phyloP scores from a whole-genome alignment of 2,797 vertebrate genomes.

The Anomalospiza imberbis region DNA sequence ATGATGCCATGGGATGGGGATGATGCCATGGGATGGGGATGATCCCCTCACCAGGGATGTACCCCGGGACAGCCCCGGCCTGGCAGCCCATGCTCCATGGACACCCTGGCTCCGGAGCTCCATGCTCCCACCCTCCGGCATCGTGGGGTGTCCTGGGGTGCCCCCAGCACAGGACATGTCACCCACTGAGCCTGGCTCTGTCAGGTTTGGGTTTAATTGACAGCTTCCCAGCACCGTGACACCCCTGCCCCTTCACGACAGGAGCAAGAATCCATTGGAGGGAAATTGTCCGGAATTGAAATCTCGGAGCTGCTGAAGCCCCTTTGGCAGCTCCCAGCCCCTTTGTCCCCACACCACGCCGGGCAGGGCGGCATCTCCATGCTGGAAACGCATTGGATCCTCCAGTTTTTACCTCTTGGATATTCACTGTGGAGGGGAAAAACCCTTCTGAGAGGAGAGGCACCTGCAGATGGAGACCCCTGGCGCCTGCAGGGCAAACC shows the following conservation, averaged over 20 bases:
- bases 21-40: too few species aligned
- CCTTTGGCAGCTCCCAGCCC: background rate
- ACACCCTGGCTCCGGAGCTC: background rate
- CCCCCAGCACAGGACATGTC: background rate
- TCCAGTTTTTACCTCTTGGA: background rate
- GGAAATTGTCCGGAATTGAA: accelerated
- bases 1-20: background rate
- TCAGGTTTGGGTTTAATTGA: accelerated
- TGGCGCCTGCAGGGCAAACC: too few species aligned
- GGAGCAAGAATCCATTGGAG: background rate
- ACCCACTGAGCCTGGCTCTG: accelerated
- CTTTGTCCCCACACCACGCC: accelerated
- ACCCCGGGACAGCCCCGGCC: too few species aligned
- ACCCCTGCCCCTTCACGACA: background rate
- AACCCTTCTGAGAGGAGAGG: background rate
- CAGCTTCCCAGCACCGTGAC: background rate
- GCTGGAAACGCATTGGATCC: background rate
- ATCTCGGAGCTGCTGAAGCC: background rate
- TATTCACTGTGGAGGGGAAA: background rate
- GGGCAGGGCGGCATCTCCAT: background rate
- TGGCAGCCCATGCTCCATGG: background rate
- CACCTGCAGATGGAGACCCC: background rate
- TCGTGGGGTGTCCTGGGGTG: accelerated
- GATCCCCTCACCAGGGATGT: background rate
- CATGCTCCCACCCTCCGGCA: background rate